Base-by-base conservation (phyloP, 1,140 invertebrate species). In the Heliconius himera region DNA sequence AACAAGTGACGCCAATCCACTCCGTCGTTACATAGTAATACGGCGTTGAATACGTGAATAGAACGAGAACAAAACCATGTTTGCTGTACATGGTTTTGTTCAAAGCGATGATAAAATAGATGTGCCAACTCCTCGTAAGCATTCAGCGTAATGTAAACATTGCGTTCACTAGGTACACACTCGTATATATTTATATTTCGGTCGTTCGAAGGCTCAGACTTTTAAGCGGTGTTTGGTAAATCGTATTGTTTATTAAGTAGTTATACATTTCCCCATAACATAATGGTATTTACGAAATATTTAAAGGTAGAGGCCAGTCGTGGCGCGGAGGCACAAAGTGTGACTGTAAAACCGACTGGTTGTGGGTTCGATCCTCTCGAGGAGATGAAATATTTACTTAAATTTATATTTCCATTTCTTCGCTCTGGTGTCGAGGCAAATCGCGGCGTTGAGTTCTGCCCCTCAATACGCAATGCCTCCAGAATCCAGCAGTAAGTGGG, bases 121-220 rank as follows among this genome's bases (percentile, higher is more conserved):
- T 74, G 38, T 74, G 2, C 33, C 41, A 77, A 73, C 49, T 74
- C 66, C 51, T 81, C 33, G 75, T 76, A n/a, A 51, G 56, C 51
- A 70, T 77, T 81, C 54, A 81, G 71, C 70, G 75, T 22, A 81
- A 81, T 77, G 75, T 74, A 81, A 81, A 81, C 75, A 77, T 81
- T 73, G 56, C 51, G 26, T 16, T 66, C 22, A 16, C 11, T 29
- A 29, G 60, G 60, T 60, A 60, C n/a, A 60, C 16, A 46, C 41
- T 13, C 3, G 41, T 60, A 11, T 2, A 3, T 60, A 36, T 36
- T 36, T 36, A 54, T 54, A n/a, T 56, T 56, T 66, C 13, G 60
- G 29, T 29, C 60, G 3, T 29, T 66, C 60, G 60, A 66, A 66
- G 60, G 26, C 26, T 29, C 11, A 26, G 11, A 9, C 13, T 66